These are phyloP conservation scores for Chiroxiphia lanceolata DNA, from an alignment of 2,797 vertebrate genomes.

Conservation along the genomic window DNA sequence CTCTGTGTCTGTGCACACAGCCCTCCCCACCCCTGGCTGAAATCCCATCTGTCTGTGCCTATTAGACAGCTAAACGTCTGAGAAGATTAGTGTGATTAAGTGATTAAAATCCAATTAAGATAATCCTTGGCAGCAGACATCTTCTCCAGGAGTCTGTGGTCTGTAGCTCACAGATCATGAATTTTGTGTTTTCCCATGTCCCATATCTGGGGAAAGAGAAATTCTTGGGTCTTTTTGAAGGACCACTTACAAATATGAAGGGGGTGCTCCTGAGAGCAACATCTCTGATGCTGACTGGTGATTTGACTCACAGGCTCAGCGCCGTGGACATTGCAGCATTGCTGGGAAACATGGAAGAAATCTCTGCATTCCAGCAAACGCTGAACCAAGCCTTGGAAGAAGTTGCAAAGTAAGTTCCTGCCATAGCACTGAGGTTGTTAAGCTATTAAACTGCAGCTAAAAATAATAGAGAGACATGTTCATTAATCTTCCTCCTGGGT, in stretches of 20 bases:
- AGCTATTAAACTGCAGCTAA: neutral
- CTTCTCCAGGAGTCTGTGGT: neutral
- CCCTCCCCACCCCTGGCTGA: neutral
- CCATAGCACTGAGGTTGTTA: neutral
- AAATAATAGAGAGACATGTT: neutral
- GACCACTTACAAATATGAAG: neutral
- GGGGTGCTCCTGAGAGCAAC: neutral
- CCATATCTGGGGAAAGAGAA: neutral
- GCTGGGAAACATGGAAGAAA: constrained; percentile 93
- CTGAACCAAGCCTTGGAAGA: constrained; percentile 92
- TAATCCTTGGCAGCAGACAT: constrained; percentile 25
- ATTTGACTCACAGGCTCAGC: constrained; percentile 80
- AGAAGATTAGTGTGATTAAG: constrained; percentile 39
- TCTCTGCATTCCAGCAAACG: constrained; percentile 91
- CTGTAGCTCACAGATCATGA: neutral
- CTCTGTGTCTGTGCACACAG: neutral
- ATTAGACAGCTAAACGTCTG: constrained; percentile 20
- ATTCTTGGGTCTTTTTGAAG: neutral
- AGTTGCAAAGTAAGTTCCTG: constrained; percentile 87
- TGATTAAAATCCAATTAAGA: constrained; percentile 56
- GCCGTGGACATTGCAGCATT: constrained; percentile 82
- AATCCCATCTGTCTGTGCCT: constrained; percentile 23
- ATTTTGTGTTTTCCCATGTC: neutral
- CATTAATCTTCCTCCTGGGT: neutral
- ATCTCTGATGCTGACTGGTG: neutral